These are phyloP conservation scores for Lithosia quadra DNA, from an alignment of 2,888 invertebrate genomes.

Conservation along the genomic window DNA sequence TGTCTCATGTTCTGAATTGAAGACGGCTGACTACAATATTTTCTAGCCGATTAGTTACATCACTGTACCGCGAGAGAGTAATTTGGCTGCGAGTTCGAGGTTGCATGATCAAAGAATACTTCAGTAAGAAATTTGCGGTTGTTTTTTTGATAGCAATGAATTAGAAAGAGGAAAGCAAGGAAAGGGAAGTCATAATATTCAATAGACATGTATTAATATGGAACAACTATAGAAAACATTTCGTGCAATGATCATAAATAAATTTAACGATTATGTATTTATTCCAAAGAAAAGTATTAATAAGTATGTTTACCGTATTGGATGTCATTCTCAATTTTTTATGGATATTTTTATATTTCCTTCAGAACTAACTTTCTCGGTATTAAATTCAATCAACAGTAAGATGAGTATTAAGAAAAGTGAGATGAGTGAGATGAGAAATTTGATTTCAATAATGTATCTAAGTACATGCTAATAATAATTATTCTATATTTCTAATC, in stretches of 20 bases:
- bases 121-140: neutral
- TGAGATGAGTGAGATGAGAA: too few relatives aligned
- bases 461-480: too few relatives aligned
- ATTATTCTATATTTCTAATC: too few relatives aligned
- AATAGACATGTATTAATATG: neutral
- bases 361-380: too few relatives aligned
- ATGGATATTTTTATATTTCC: too few relatives aligned
- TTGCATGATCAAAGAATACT: neutral
- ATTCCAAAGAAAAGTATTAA: too few relatives aligned
- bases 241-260: neutral
- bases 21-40: neutral
- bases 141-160: neutral
- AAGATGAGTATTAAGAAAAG: too few relatives aligned
- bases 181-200: neutral
- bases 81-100: conserved; percentile 1
- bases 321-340: too few relatives aligned
- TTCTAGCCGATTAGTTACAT: conserved; percentile 3
- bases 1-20: neutral
- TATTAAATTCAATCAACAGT: too few relatives aligned
- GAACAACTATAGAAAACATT: neutral
- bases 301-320: too few relatives aligned
- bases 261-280: neutral
- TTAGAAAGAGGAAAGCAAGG: conserved; percentile 3
- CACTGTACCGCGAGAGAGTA: neutral
- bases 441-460: too few relatives aligned